Evolutionary conservation across 1,140 invertebrate species (phyloP), one percentile per base, ranked within the genome.

Genomic region (Lerema accius): DNA sequence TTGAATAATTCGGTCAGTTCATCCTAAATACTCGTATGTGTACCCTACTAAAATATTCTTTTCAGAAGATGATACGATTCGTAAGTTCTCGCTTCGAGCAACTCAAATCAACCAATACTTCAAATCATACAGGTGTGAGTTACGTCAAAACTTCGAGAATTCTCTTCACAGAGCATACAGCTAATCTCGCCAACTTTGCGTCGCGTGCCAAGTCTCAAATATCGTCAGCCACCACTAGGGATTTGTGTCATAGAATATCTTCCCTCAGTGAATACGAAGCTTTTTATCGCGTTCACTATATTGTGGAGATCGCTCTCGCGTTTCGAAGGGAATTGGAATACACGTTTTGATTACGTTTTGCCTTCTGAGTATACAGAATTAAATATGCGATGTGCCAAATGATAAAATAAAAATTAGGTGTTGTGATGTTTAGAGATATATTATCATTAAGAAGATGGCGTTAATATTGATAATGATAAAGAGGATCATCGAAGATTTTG

Each of bases 171-270:
- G 19, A 48, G n/a, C 19, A 19, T n/a, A 26, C 26, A 13, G n/a
- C 10, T 19, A 48, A 32, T 49, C 46, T 49, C 14, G 2, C 13
- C 9, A 32, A 32, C 26, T 49, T 49, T 49, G n/a, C 15, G 46
- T 49, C 13, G 28, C 46, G 13, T 49, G 13, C 32, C 46, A 26
- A 28, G 46, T 28, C 13, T 49, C 23, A 23, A 49, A 49, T 49
- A 49, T 49, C 46, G 46, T 49, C 11, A 28, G 46, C 28, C 11
- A 23, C 26, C 46, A 49, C 46, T 28, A 32, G 23, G 46, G 46
- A 32, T 28, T 49, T 49, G 15, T 49, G 46, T 49, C 46, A 28
- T 14, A 49, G 46, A 26, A 16, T 49, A 49, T 49, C 6, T 28
- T 16, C 16, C 23, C 26, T 49, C 46, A 7, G 23, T 15, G 46